A percentile compares a stretch with the other conserved stretches of the same genome.
These are phyloP conservation scores for Myiotriccus ornatus DNA, from an alignment of 2,797 vertebrate species.

Conservation along the genomic window DNA sequence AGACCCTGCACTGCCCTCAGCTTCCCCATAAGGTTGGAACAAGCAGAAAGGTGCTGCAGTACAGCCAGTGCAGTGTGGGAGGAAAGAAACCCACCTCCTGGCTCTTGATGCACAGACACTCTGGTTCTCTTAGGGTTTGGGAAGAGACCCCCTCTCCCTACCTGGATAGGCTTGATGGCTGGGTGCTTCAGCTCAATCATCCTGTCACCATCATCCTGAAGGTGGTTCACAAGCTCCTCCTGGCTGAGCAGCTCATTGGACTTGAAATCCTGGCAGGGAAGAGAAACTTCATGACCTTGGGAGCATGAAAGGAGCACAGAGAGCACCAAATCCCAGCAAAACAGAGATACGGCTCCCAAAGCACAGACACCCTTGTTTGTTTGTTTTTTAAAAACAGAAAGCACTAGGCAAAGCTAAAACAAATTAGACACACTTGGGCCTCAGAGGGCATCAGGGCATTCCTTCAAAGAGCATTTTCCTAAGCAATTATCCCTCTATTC, in stretches of 20 bases:
- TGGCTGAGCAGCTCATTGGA: conserved; percentile 87
- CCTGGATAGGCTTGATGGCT: conserved; percentile 86
- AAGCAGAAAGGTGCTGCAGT: neutral
- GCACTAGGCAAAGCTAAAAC: neutral
- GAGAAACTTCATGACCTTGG: neutral
- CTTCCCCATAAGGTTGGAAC: neutral
- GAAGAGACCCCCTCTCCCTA: conserved; percentile 26
- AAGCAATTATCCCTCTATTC: neutral
- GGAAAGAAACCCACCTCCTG: neutral
- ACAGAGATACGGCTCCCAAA: neutral
- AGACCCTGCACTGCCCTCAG: neutral
- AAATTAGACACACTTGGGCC: neutral
- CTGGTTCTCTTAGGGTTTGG: neutral
- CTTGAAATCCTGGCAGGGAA: conserved; percentile 87
- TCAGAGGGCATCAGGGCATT: neutral
- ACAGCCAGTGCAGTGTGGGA: neutral
- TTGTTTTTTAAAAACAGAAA: neutral
- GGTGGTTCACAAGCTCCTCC: conserved; percentile 87
- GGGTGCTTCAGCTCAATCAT: conserved; percentile 93
- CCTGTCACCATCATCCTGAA: conserved; percentile 91
- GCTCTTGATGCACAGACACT: neutral
- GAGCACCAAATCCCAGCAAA: neutral
- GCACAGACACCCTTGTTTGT: neutral
- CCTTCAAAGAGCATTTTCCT: neutral
- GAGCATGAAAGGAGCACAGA: neutral